These are phyloP conservation scores for Pygmarrhopalites habei DNA, from an alignment of 1,140 invertebrate species.

Conservation along the genomic window DNA sequence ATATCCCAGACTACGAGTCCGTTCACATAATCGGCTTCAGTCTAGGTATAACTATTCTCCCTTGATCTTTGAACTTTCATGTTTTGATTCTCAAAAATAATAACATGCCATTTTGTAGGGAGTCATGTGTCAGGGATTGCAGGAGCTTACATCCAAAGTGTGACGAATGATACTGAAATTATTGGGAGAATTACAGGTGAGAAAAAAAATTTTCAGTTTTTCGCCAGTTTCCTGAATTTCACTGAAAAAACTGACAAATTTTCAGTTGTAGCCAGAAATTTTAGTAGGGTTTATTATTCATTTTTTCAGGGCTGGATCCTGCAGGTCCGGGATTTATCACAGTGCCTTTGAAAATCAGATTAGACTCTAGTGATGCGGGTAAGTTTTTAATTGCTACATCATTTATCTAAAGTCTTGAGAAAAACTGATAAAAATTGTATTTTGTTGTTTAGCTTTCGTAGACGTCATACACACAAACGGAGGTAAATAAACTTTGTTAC, in stretches of 20 bases:
- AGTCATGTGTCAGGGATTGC: conserved; percentile 41
- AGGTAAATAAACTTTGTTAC: no score
- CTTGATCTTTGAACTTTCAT: no score
- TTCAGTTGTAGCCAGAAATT: not conserved
- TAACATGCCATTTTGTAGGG: no score
- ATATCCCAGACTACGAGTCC: conserved; percentile 21
- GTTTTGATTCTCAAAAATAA: no score
- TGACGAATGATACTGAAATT: conserved; percentile 6
- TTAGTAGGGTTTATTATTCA: not conserved
- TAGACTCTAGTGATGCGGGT: conserved; percentile 7
- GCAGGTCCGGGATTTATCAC: conserved; percentile 29
- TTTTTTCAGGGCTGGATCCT: conserved; percentile 28
- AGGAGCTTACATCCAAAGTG: conserved; percentile 24
- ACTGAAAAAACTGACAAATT: not conserved
- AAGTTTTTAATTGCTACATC: not conserved
- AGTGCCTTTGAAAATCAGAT: conserved; percentile 11
- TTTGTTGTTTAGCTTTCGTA: no score
- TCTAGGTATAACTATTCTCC: no score
- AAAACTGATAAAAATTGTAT: no score
- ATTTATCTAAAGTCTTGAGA: no score
- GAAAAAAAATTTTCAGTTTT: not conserved
- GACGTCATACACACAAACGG: no score
- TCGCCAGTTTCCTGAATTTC: not conserved
- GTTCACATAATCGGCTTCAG: conserved; percentile 41
- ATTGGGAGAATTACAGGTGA: conserved; percentile 35